Evolutionary conservation across 2,113 vertebrate species (phyloP), one percentile per base, ranked within the genome.

Genomic region (Corythoichthys haematopterus): DNA sequence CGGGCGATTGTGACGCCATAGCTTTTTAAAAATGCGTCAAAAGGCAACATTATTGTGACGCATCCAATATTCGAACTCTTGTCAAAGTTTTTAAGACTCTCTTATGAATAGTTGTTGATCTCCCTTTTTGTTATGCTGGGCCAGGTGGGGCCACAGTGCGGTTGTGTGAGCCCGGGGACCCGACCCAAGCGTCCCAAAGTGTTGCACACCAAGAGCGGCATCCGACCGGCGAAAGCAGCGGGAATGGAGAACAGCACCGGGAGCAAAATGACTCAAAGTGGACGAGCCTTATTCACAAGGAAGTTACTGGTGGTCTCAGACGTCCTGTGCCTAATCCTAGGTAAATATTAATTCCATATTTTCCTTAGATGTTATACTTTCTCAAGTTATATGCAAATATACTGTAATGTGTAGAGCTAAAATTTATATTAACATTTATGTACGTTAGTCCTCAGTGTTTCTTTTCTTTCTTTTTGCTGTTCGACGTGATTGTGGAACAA

Each of bases 281-380:
- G 83, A 62, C 59, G 77, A 1, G 63, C 83, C 62, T 71, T 89
- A 48, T 87, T 83, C 36, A 87, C 80, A 38, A 72, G 85, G 33
- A 88, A 78, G 69, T 73, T 89, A 52, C 74, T 89, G 69, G 86
- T 90, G 6, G 82, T 71, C 1, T 68, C 87, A 33, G 89, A 90
- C 70, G 68, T 90, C 1, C 69, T 90, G 53, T 88, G 89, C 56
- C 83, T 90, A 62, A 64, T 86, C 28, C 78, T 89, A 3, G 88
- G 89, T 88, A 78, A 88, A 58, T 72, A 55, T 3, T 13, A 65
- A 15, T 11, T n/a, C 9, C 48, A 51, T 51, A 16, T 64, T 64
- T 28, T 28, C 20, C 20, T 28, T 28, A 28, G 20, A 28, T 28
- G 20, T 28, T 28, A 28, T 28, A 28, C 20, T 28, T 28, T 28